Evolutionary conservation across 1,140 invertebrate species (phyloP).

Genomic region (Paraescarpia echinospica): DNA sequence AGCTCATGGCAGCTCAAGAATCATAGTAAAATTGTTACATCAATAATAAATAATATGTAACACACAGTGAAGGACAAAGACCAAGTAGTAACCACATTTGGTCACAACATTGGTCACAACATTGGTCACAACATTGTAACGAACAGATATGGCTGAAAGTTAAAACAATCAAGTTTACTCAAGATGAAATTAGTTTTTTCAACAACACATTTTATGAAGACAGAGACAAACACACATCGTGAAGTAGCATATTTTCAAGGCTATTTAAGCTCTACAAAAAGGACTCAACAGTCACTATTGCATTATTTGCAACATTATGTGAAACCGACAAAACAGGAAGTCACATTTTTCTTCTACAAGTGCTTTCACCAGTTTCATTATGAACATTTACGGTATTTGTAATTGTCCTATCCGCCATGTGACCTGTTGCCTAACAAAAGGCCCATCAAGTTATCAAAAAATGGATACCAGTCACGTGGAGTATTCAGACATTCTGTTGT

Average conservation of each 20-base stretch:
- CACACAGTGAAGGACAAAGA: background rate
- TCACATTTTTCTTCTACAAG: background rate
- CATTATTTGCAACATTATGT: background rate
- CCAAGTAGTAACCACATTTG: background rate
- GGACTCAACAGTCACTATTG: background rate
- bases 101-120: too few species aligned
- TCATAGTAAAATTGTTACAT: too few species aligned
- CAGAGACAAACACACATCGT: background rate
- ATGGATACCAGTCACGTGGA: too few species aligned
- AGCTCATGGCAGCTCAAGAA: too few species aligned
- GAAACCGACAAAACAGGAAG: background rate
- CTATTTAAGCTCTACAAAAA: background rate
- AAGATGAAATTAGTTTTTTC: background rate
- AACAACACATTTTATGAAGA: background rate
- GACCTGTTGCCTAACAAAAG: too few species aligned
- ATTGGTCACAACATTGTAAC: too few species aligned
- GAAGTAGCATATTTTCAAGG: background rate
- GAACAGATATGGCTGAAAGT: background rate
- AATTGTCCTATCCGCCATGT: too few species aligned
- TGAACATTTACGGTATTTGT: background rate
- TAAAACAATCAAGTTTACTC: background rate
- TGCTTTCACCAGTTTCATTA: background rate
- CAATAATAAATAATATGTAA: background rate
- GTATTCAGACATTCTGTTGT: too few species aligned
- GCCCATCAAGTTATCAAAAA: too few species aligned